Conservation (phyloP, 2,113 vertebrate species). For the Halichoerus grypus region DNA sequence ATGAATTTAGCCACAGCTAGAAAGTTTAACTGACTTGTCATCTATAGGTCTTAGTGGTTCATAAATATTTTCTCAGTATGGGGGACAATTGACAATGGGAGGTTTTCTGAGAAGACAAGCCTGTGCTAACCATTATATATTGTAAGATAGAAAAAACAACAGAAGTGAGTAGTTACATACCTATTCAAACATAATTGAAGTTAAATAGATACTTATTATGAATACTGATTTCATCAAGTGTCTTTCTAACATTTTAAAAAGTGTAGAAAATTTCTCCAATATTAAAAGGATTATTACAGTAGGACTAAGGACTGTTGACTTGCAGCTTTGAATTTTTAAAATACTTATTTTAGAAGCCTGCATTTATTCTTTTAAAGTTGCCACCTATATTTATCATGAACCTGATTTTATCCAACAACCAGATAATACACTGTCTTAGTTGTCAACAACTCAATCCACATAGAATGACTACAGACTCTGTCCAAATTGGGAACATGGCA, state of each 20-base stretch:
- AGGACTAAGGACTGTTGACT: background rate
- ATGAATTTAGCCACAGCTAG: background rate
- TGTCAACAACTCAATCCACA: background rate
- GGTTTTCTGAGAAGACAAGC: background rate
- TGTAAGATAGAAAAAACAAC: background rate
- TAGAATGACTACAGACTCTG: background rate
- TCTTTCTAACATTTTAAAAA: slow-evolving; percentile 12
- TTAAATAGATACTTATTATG: background rate
- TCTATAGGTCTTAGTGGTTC: background rate
- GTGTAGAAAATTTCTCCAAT: background rate
- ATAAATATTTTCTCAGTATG: slow-evolving; percentile 3
- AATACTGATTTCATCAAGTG: slow-evolving; percentile 25
- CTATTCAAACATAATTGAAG: slow-evolving; percentile 17
- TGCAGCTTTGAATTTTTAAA: background rate
- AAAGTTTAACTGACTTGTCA: background rate
- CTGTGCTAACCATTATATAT: background rate
- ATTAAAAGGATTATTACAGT: background rate
- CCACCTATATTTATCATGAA: slow-evolving; percentile 27
- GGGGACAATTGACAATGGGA: background rate
- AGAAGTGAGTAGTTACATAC: background rate
- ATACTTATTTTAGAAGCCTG: background rate
- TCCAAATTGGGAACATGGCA: background rate
- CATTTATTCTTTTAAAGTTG: slow-evolving; percentile 8
- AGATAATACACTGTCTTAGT: background rate
- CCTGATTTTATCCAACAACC: background rate